These are phyloP conservation scores for Illadopsis cleaveri DNA, from an alignment of 2,113 vertebrate species.

Conservation along the genomic window DNA sequence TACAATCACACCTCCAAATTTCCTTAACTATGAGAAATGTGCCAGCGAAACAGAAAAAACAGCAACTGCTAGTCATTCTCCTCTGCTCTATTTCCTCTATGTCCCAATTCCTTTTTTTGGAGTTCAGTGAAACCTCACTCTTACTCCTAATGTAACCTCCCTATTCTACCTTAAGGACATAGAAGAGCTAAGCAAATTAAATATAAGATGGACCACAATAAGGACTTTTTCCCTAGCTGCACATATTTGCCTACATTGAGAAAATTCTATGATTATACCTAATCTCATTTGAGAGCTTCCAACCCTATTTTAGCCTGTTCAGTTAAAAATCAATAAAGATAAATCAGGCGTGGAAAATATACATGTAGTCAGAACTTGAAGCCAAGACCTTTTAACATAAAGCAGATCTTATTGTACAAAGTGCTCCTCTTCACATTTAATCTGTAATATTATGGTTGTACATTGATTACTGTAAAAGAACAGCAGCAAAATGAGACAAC, in stretches of 20 bases:
- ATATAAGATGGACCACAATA: not conserved
- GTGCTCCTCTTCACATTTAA: not conserved
- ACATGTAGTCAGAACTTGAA: not conserved
- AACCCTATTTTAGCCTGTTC: not conserved
- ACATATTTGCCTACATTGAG: not conserved
- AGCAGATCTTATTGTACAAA: not conserved
- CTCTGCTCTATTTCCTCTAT: not conserved
- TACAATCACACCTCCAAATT: not conserved
- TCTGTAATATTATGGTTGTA: not conserved
- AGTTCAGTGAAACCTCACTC: not conserved
- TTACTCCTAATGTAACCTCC: not conserved
- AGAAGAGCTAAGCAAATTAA: not conserved
- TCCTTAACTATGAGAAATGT: not conserved
- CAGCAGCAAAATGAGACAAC: not conserved
- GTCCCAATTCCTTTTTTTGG: not conserved
- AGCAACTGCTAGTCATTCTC: not conserved
- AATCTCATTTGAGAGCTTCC: not conserved
- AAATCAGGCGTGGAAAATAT: not conserved
- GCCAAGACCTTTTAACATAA: not conserved
- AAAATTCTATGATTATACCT: not conserved
- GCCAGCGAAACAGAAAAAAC: not conserved
- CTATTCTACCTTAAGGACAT: not conserved
- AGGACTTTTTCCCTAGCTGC: not conserved
- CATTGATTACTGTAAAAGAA: not conserved
- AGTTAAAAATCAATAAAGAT: not conserved